These are phyloP conservation scores for Vesta saturnalis DNA, from an alignment of 2,888 invertebrate genomes.

Conservation along the genomic window DNA sequence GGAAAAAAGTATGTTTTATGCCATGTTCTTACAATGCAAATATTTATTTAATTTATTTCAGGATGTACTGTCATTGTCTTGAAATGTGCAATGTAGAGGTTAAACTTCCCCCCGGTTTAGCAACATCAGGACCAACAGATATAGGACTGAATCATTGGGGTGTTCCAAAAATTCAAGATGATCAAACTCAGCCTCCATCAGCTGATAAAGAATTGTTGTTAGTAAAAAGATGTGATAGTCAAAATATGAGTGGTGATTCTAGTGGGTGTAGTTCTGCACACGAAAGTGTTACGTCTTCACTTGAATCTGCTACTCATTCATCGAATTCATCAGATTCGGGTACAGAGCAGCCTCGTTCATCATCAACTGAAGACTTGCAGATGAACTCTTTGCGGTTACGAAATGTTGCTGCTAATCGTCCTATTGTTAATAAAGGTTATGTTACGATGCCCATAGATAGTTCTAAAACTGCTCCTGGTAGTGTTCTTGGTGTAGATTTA, in stretches of 20 bases:
- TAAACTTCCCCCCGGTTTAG: slow-evolving; percentile 73
- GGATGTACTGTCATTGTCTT: slow-evolving; percentile 31
- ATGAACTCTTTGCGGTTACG: slow-evolving; percentile 51
- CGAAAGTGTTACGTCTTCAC: slow-evolving; percentile 67
- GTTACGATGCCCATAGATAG: slow-evolving; percentile 47
- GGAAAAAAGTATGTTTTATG: slow-evolving; percentile 27
- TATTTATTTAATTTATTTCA: slow-evolving; percentile 2
- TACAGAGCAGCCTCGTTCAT: slow-evolving; percentile 57
- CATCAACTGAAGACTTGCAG: slow-evolving; percentile 48
- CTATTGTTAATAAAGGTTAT: slow-evolving; percentile 45
- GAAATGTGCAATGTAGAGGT: slow-evolving; percentile 74
- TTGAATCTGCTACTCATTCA: slow-evolving; percentile 65
- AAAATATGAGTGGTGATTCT: slow-evolving; percentile 61
- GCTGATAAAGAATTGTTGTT: slow-evolving; percentile 54
- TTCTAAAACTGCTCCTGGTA: slow-evolving; percentile 22
- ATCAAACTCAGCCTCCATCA: slow-evolving; percentile 46
- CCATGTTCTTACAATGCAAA: background rate
- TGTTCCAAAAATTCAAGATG: slow-evolving; percentile 57
- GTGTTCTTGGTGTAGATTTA: background rate
- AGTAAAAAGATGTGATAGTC: slow-evolving; percentile 47
- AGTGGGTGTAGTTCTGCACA: slow-evolving; percentile 69
- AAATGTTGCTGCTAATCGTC: slow-evolving; percentile 44
- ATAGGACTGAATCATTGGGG: slow-evolving; percentile 45
- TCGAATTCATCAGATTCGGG: slow-evolving; percentile 64
- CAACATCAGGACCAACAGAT: slow-evolving; percentile 48